Evolutionary conservation across 2,113 vertebrate species (phyloP).

Genomic region (Neolamprologus kungweensis): DNA sequence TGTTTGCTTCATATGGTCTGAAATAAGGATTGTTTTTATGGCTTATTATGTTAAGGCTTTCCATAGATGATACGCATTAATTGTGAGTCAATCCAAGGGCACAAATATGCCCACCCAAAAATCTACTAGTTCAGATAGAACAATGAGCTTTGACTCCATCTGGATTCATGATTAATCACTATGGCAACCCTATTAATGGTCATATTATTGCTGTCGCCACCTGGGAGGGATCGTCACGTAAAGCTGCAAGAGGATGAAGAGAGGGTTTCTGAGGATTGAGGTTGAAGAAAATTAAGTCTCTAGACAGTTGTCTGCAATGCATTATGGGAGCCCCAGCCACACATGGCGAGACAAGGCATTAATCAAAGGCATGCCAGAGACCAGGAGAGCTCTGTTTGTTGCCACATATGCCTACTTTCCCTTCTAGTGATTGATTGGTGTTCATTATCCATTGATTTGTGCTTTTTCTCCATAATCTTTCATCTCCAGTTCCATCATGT

Average conservation of each 20-base stretch:
- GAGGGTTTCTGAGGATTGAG: constrained; percentile 27
- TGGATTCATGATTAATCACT: constrained; percentile 50
- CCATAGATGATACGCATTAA: neutral
- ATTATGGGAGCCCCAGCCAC: constrained; percentile 48
- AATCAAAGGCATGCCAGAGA: constrained; percentile 59
- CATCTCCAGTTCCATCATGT: constrained; percentile 29
- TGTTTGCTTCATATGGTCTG: neutral
- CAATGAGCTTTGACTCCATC: neutral
- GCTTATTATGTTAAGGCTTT: neutral
- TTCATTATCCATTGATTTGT: constrained; percentile 61
- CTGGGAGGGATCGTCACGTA: constrained; percentile 39
- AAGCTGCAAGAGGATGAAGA: constrained; percentile 10
- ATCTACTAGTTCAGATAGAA: constrained; percentile 2
- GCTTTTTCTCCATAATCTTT: constrained; percentile 42
- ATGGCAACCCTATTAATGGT: constrained; percentile 50
- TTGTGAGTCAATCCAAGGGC: neutral
- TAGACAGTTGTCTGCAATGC: constrained; percentile 55
- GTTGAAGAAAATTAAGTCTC: constrained; percentile 56
- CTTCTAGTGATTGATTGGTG: constrained; percentile 50
- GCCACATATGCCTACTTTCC: constrained; percentile 23
- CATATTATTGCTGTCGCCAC: constrained; percentile 28
- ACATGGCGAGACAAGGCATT: constrained; percentile 43
- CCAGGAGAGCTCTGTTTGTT: constrained; percentile 26
- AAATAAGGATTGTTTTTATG: neutral
- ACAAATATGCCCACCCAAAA: neutral